Conservation (phyloP, 2,888 invertebrate species). For the Proisotoma minuta region DNA sequence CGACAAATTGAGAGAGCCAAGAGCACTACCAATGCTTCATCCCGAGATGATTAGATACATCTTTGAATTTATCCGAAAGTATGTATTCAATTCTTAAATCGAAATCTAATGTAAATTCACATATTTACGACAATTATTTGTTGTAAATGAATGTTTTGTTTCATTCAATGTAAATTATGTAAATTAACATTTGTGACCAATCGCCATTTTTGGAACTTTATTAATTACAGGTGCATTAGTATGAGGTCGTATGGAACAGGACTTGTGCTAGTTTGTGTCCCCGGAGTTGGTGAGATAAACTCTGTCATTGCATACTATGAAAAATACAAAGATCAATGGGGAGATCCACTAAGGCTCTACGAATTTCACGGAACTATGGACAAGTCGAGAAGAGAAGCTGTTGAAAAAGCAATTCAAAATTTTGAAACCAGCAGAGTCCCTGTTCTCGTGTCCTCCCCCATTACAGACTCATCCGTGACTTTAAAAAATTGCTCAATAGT, state of each 20-base stretch:
- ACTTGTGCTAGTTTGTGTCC: not conserved
- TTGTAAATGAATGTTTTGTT: no score
- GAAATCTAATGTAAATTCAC: no score
- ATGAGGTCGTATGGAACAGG: not conserved
- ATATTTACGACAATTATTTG: no score
- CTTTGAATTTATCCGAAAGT: no score
- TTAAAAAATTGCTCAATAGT: not conserved
- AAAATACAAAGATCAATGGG: not conserved
- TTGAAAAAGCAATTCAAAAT: not conserved
- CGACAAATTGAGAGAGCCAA: no score
- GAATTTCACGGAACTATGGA: not conserved
- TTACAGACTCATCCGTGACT: not conserved
- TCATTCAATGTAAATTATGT: no score
- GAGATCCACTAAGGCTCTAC: not conserved
- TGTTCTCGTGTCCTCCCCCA: not conserved
- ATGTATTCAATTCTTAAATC: no score
- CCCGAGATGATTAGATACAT: no score
- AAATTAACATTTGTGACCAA: no score
- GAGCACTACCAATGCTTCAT: no score
- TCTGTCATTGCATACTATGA: not conserved
- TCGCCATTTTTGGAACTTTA: not conserved
- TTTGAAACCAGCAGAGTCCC: not conserved
- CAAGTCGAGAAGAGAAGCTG: not conserved
- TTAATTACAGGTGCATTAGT: not conserved
- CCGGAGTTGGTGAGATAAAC: not conserved